These are phyloP conservation scores for Apodemus agrarius DNA, from an alignment of 2,797 vertebrate species.

Conservation along the genomic window DNA sequence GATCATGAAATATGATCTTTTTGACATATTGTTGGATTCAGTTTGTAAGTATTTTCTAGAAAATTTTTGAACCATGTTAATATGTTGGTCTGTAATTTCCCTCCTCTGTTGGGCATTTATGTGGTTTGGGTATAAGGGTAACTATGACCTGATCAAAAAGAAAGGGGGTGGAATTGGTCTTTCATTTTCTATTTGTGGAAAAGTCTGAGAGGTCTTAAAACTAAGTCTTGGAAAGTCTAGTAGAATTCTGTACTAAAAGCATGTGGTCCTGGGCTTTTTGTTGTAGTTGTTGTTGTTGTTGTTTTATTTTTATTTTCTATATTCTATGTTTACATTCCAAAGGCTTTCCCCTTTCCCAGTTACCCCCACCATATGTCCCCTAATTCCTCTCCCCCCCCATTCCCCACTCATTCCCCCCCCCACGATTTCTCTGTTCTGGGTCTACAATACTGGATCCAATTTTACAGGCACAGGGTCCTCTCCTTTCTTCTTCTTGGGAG, in stretches of 20 bases:
- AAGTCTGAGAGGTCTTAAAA: not conserved
- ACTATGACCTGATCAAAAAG: not conserved
- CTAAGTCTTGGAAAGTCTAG: not conserved
- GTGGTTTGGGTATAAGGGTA: not conserved
- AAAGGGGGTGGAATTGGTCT: not conserved
- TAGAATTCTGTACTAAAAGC: not conserved
- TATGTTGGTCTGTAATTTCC: not conserved
- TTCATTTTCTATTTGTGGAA: not conserved
- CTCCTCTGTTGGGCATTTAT: not conserved
- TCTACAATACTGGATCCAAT: too few relatives aligned
- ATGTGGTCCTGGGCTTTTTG: not conserved
- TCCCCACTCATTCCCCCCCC: too few relatives aligned
- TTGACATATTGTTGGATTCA: not conserved
- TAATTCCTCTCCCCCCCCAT: too few relatives aligned
- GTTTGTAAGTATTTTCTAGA: not conserved
- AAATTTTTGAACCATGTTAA: not conserved
- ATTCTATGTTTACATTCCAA: too few relatives aligned
- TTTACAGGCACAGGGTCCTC: too few relatives aligned
- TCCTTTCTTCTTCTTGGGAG: too few relatives aligned
- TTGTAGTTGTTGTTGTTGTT: too few relatives aligned
- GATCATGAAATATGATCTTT: not conserved
- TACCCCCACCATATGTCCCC: too few relatives aligned
- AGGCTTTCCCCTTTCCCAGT: too few relatives aligned
- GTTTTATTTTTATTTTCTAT: too few relatives aligned
- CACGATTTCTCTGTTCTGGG: too few relatives aligned